A percentile compares a stretch with the other conserved stretches of the same genome.
These are phyloP conservation scores for Ophion obscuratus DNA, from an alignment of 2,888 invertebrate species.

Conservation along the genomic window DNA sequence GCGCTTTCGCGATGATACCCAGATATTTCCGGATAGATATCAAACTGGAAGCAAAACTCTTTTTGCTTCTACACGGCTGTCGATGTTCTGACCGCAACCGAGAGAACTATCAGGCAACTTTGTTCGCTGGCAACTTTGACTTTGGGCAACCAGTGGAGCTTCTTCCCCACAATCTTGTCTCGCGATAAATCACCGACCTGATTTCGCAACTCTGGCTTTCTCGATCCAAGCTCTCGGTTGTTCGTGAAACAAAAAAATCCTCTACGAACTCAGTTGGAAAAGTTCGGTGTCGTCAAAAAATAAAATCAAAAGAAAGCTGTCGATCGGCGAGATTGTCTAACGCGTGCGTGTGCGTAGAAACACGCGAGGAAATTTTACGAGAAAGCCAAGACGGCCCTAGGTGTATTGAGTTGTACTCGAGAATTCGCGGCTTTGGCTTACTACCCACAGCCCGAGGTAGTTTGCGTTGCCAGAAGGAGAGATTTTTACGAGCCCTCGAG, in stretches of 20 bases:
- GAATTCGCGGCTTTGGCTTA: conserved; percentile 60
- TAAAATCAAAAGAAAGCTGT: conserved; percentile 12
- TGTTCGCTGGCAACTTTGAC: conserved; percentile 42
- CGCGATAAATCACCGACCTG: conserved; percentile 48
- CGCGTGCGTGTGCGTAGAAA: conserved; percentile 35
- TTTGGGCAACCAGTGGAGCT: conserved; percentile 33
- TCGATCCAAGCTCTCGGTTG: background rate
- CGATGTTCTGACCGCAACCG: conserved; percentile 47
- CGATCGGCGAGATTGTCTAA: conserved; percentile 48
- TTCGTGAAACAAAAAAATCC: background rate
- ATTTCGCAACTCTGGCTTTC: conserved; percentile 22
- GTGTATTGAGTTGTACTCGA: conserved; percentile 65
- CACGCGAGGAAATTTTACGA: conserved; percentile 60
- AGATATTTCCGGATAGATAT: conserved; percentile 44
- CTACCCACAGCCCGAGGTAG: conserved; percentile 42
- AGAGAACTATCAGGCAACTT: conserved; percentile 54
- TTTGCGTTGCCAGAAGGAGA: conserved; percentile 58
- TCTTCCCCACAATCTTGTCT: conserved; percentile 32
- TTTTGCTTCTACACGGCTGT: conserved; percentile 41
- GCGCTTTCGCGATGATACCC: conserved; percentile 54
- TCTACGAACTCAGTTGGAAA: conserved; percentile 10
- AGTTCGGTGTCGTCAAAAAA: conserved; percentile 17
- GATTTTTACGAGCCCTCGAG: conserved; percentile 67
- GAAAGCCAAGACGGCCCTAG: conserved; percentile 44
- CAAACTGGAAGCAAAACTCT: conserved; percentile 42